phyloP scores from a whole-genome alignment of 1,140 invertebrate species.

The Bicyclus anynana region DNA sequence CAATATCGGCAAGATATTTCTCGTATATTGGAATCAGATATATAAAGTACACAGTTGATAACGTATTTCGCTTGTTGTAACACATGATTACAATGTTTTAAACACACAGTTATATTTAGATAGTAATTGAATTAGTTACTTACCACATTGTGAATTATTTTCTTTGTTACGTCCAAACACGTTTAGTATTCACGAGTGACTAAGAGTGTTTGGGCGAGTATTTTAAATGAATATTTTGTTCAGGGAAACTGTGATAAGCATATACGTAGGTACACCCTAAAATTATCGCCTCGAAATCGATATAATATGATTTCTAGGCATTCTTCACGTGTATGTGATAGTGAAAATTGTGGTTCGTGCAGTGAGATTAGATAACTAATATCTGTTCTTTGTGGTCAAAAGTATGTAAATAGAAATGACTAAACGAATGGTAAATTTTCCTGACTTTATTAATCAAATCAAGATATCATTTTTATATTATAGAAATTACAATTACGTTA shows the following conservation, averaged over 20 bases:
- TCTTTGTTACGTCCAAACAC: constrained; percentile 19
- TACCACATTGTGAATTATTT: constrained; percentile 21
- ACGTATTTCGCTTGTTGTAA: neutral
- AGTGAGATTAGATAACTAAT: too few species aligned
- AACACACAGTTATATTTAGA: neutral
- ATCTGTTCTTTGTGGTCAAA: too few species aligned
- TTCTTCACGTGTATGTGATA: neutral
- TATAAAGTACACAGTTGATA: neutral
- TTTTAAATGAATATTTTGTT: constrained; percentile 9
- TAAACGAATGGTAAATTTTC: too few species aligned
- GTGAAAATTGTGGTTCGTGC: too few species aligned
- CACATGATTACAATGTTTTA: neutral
- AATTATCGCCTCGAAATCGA: neutral
- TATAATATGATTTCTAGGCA: neutral
- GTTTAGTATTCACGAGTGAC: constrained; percentile 16
- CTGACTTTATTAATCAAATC: too few species aligned
- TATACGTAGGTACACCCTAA: constrained; percentile 3
- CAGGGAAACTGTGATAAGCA: constrained; percentile 8
- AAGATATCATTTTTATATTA: too few species aligned
- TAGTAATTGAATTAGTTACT: constrained; percentile 2
- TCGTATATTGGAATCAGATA: neutral
- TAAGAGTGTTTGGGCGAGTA: constrained; percentile 14
- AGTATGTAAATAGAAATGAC: too few species aligned
- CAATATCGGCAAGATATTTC: neutral
- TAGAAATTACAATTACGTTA: too few species aligned